Conservation (phyloP, 2,888 invertebrate species). For the Pandemis corylana region DNA sequence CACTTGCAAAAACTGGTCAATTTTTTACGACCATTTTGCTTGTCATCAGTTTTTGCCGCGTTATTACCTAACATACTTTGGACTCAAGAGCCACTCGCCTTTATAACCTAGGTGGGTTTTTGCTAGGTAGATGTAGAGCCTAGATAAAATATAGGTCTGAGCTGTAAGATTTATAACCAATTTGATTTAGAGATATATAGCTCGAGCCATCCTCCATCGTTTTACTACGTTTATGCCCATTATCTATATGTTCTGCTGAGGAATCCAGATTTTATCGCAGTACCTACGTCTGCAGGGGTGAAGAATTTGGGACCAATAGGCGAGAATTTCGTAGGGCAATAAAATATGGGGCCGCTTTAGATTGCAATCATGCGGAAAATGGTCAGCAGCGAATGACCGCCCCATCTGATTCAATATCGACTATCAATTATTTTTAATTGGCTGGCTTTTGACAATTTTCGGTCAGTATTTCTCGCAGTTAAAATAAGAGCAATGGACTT, state of each 20-base stretch:
- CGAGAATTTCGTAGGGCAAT: constrained; percentile 34
- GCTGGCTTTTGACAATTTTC: neutral
- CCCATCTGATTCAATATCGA: constrained; percentile 15
- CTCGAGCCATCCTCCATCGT: constrained; percentile 1
- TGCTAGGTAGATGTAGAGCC: neutral
- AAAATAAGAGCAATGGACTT: neutral
- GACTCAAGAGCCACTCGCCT: neutral
- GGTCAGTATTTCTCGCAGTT: neutral
- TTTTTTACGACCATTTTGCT: neutral
- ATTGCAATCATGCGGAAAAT: constrained; percentile 29
- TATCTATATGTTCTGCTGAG: constrained; percentile 34
- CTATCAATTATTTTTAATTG: constrained; percentile 15
- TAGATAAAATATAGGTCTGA: constrained; percentile 19
- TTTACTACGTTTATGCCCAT: constrained; percentile 26
- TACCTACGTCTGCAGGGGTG: constrained; percentile 16
- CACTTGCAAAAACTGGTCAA: constrained; percentile 13
- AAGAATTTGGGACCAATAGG: constrained; percentile 34
- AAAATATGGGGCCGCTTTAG: constrained; percentile 28
- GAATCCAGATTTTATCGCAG: constrained; percentile 33
- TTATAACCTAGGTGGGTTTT: neutral
- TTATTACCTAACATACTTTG: constrained; percentile 5
- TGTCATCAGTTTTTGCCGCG: constrained; percentile 2
- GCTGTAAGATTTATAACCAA: constrained; percentile 27
- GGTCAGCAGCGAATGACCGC: constrained; percentile 24
- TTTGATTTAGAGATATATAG: constrained; percentile 30